These are phyloP conservation scores for Drosophila auraria DNA, from an alignment of 1,140 invertebrate genomes.

Conservation along the genomic window DNA sequence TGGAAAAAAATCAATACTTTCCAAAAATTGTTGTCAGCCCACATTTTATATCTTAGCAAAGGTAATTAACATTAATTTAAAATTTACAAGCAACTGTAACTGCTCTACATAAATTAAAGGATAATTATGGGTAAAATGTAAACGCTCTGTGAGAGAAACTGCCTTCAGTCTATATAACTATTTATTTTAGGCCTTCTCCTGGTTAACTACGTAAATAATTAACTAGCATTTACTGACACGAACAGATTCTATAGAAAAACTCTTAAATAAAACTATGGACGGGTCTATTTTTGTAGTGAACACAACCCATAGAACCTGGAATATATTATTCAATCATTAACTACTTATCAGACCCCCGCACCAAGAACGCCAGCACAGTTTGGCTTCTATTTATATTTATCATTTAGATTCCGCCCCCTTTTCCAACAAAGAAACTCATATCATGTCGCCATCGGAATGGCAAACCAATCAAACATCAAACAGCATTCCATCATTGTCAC, in stretches of 20 bases:
- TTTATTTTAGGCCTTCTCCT: neutral
- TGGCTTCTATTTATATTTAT: conserved; percentile 40
- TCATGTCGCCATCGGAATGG: conserved; percentile 64
- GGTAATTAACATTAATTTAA: conserved; percentile 8
- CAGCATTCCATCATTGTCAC: conserved; percentile 76
- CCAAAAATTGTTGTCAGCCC: neutral
- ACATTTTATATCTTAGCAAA: neutral
- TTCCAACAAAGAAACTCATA: conserved; percentile 25
- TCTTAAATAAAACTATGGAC: neutral
- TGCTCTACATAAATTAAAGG: no score
- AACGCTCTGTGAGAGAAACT: no score
- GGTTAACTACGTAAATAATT: neutral
- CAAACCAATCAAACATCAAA: conserved; percentile 69
- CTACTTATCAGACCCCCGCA: conserved; percentile 2
- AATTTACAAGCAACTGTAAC: neutral
- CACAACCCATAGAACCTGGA: neutral
- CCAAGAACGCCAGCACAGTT: conserved; percentile 6
- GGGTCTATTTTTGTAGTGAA: conserved; percentile 17
- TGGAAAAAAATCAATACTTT: neutral
- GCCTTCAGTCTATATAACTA: no score
- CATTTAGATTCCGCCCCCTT: conserved; percentile 37
- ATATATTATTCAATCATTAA: conserved; percentile 30
- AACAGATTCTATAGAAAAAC: neutral
- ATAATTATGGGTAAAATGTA: no score
- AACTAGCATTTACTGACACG: neutral